Conservation (phyloP, 2,797 vertebrate genomes). For the Myotis myotis region DNA sequence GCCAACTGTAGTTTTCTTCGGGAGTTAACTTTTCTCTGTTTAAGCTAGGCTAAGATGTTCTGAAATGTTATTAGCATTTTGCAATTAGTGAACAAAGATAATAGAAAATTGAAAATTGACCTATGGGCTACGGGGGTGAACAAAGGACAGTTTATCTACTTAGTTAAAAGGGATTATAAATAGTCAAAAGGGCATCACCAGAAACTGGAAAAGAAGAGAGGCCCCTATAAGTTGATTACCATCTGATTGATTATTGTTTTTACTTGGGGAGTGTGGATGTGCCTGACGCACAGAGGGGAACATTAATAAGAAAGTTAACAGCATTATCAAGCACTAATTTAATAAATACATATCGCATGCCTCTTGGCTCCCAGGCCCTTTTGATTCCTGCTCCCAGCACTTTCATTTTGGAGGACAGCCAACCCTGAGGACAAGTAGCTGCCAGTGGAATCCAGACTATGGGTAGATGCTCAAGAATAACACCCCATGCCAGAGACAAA, state of each 20-base stretch:
- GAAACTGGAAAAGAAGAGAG: neutral
- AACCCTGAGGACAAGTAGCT: neutral
- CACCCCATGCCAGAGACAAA: neutral
- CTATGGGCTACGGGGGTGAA: neutral
- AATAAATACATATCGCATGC: neutral
- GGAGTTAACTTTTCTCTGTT: neutral
- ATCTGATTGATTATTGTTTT: neutral
- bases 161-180: neutral
- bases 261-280: neutral
- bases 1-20: neutral
- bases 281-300: neutral
- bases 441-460: neutral
- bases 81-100: neutral
- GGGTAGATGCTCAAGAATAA: neutral
- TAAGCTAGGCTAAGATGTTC: neutral
- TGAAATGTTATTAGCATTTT: neutral
- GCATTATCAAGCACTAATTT: conserved; percentile 18
- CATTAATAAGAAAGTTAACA: neutral
- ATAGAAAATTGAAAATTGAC: neutral
- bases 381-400: neutral
- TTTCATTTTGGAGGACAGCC: neutral
- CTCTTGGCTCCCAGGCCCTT: neutral
- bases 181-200: neutral
- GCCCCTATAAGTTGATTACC: neutral
- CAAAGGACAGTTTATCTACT: neutral